These are phyloP conservation scores for Pristionchus japonicus DNA, from an alignment of 2,888 invertebrate species.

Conservation along the genomic window DNA sequence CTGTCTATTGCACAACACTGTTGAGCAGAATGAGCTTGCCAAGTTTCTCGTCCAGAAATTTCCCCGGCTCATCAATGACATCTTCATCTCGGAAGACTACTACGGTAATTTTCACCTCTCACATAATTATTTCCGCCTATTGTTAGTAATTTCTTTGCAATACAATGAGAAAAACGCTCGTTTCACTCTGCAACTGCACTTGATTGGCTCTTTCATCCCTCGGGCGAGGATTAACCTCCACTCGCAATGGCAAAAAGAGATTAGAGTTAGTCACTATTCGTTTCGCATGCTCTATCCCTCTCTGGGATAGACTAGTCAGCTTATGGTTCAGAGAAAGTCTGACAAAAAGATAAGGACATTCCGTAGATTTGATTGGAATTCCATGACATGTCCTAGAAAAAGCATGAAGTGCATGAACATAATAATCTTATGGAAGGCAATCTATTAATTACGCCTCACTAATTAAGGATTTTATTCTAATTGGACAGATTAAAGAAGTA, in stretches of 20 bases:
- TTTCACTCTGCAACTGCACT: neutral
- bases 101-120: slow-evolving; percentile 82
- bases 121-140: too few species aligned
- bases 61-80: slow-evolving; percentile 95
- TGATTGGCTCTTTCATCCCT: neutral
- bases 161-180: neutral
- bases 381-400: neutral
- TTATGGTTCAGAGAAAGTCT: neutral
- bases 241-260: neutral
- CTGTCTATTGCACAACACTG: slow-evolving; percentile 91
- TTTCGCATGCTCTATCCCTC: neutral
- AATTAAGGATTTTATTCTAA: slow-evolving; percentile 81
- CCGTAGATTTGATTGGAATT: slow-evolving; percentile 23
- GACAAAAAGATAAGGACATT: neutral
- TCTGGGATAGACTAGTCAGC: neutral
- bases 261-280: neutral
- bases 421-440: neutral
- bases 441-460: slow-evolving; percentile 87
- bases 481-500: slow-evolving; percentile 51
- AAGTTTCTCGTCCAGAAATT: slow-evolving; percentile 91
- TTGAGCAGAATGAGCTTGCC: slow-evolving; percentile 91
- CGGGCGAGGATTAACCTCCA: neutral
- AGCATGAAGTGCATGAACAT: neutral
- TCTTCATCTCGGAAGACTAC: slow-evolving; percentile 96
- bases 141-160: neutral